Evolutionary conservation across 2,113 vertebrate genomes (phyloP).

Genomic region (Picathartes gymnocephalus): DNA sequence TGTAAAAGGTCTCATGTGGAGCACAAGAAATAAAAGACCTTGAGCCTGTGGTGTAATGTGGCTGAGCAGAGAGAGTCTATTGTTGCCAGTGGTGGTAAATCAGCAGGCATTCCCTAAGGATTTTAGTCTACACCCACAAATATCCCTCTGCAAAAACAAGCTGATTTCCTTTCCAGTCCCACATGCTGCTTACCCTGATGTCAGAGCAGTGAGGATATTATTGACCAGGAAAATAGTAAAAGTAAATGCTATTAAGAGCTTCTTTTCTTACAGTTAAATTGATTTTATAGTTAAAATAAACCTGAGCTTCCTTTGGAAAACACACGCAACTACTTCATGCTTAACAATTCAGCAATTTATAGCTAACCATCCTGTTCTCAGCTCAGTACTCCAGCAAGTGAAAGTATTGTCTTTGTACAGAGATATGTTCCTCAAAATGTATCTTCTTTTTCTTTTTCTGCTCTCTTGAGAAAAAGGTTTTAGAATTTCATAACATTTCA

Average conservation of each 20-base stretch:
- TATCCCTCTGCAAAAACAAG: not conserved
- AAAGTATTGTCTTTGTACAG: not conserved
- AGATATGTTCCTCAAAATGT: not conserved
- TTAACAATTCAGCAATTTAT: not conserved
- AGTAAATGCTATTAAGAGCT: not conserved
- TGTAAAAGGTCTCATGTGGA: not conserved
- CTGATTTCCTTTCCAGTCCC: constrained; percentile 16
- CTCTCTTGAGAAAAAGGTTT: not conserved
- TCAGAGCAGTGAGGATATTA: not conserved
- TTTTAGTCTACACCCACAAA: not conserved
- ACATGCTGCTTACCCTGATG: not conserved
- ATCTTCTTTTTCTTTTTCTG: not conserved
- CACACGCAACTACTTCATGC: not conserved
- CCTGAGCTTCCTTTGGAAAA: not conserved
- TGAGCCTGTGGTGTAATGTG: not conserved
- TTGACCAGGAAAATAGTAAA: not conserved
- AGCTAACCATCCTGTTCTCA: not conserved
- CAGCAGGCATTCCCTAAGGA: not conserved
- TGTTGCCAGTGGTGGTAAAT: constrained; percentile 25
- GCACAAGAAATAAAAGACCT: not conserved
- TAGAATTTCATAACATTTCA: not conserved
- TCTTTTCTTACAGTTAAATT: constrained; percentile 17
- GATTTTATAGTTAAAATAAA: constrained; percentile 36
- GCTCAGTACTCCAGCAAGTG: not conserved
- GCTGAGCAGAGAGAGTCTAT: not conserved